Conservation (phyloP, 2,797 vertebrate species). For the Falco berigora region DNA sequence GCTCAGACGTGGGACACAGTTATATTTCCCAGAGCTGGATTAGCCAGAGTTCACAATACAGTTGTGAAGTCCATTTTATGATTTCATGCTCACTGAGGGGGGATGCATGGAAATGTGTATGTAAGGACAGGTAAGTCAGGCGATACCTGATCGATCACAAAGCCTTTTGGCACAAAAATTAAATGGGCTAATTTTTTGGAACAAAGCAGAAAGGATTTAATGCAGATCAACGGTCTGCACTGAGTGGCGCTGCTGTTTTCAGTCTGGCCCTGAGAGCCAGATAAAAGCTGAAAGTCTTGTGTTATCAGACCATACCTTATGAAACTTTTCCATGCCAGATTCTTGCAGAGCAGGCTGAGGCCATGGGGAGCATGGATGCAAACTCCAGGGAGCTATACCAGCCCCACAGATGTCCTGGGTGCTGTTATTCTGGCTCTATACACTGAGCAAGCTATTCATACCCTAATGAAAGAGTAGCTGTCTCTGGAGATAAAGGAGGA, state of each 20-base stretch:
- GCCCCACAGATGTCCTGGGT: background rate
- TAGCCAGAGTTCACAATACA: background rate
- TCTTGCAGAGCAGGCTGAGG: background rate
- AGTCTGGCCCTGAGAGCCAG: background rate
- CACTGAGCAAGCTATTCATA: background rate
- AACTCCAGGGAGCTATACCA: background rate
- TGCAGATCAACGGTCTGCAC: background rate
- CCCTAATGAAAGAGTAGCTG: background rate
- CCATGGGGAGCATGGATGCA: background rate
- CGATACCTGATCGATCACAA: background rate
- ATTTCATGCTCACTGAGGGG: background rate
- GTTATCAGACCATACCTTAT: background rate
- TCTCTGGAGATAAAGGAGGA: background rate
- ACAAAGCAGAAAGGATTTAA: background rate
- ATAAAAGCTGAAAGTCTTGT: background rate
- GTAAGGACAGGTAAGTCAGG: background rate
- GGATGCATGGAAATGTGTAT: background rate
- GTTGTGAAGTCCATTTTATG: background rate
- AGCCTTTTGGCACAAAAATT: background rate
- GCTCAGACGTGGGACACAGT: background rate
- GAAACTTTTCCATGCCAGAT: background rate
- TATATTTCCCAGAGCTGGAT: fast-evolving
- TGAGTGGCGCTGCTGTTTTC: background rate
- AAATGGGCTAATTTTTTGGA: background rate
- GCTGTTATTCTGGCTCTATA: background rate